These are phyloP conservation scores for Passer domesticus DNA, from an alignment of 2,113 vertebrate species.

Conservation along the genomic window DNA sequence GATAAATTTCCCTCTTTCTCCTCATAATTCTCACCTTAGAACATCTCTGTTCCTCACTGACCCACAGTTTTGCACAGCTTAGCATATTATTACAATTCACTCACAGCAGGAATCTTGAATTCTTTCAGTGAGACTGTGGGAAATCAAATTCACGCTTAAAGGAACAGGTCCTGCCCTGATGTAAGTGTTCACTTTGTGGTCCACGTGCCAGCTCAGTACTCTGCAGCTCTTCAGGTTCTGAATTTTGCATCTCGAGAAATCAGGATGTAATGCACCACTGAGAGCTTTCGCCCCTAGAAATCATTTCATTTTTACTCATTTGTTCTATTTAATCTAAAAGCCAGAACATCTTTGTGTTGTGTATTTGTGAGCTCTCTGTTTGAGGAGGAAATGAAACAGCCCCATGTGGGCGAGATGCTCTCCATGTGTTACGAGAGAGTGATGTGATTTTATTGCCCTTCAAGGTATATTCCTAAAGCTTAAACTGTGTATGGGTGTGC, in stretches of 20 bases:
- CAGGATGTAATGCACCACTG: neutral
- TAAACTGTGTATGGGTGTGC: neutral
- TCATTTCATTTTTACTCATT: neutral
- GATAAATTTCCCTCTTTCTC: neutral
- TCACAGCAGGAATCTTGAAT: constrained; percentile 27
- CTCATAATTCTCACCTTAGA: neutral
- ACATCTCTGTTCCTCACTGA: neutral
- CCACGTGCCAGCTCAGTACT: neutral
- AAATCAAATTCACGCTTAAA: neutral
- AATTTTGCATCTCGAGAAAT: neutral
- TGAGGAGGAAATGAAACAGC: neutral
- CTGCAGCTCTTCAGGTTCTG: neutral
- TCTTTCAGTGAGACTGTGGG: neutral
- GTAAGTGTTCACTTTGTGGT: neutral
- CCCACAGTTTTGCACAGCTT: constrained; percentile 9
- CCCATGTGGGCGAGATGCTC: neutral
- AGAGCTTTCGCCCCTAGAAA: neutral
- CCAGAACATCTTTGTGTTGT: neutral
- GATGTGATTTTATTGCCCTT: constrained; percentile 31
- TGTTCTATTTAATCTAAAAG: neutral
- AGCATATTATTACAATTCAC: neutral
- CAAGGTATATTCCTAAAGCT: constrained; percentile 28
- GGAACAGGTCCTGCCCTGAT: neutral
- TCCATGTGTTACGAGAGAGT: neutral
- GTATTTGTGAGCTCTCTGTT: neutral